Evolutionary conservation across 1,140 invertebrate genomes (phyloP), one percentile per base, ranked within the genome.

Genomic region (Gonatopus flavifemur): DNA sequence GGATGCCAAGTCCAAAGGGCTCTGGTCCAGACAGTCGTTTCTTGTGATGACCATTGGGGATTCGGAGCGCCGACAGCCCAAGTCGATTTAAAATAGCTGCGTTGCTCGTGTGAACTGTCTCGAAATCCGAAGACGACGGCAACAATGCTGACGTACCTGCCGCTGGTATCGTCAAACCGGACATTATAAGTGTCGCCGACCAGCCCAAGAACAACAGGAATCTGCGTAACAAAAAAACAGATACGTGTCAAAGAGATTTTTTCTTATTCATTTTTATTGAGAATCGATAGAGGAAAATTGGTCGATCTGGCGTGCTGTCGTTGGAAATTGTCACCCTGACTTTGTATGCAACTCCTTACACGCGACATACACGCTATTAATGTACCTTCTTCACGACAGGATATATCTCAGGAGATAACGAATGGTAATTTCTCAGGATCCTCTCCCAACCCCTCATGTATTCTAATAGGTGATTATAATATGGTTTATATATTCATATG

Each of bases 1-100:
- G 57, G 2, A 50, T 19, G 21, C 19, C 44, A 2, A 64, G 33
- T 15, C 54, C 55, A 3, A 69, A 69, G 2, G 71, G 70, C 16
- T 77, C 76, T 1, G 74, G 76, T 38, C 87, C 86, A 0, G 88
- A 86, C 21, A 90, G 64, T 7, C 88, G 80, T 69, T 90, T 90
- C 52, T 87, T 77, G 59, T 85, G 83, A 62, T 86, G 84, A 22
- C 82, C 84, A 43, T 82, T 82, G 13, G 83, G 80, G 31, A 81
- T 77, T 46, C 79, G 72, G 30, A 85, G 70, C 46, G 81, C 81
- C 28, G 80, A 73, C 35, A 86, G 73, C 5, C 84, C 84, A 21
- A 86, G 72, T 13, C 74, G 69, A 44, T 78, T 77, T 21, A 78
- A 43, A 19, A 78, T 67, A 2, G 76, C 76, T 3, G 74, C 75